Base-by-base conservation (phyloP, 2,797 vertebrate species). In the Echeneis naucrates region DNA sequence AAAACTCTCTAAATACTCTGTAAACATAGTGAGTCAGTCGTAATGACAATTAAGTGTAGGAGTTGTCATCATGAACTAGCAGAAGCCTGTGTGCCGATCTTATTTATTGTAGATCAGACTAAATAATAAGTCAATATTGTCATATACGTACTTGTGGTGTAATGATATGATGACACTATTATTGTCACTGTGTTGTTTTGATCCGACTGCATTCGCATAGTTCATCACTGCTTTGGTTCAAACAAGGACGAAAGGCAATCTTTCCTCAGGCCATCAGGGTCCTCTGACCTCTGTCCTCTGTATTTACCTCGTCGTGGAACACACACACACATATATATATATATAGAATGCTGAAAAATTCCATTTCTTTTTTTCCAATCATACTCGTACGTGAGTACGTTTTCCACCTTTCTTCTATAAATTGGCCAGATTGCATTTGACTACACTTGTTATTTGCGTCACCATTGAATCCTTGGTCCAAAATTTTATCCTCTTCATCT, bases 61-160 rank as follows among this genome's bases (percentile, higher is more conserved):
- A 73, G 69, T 59, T 71, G 68, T 69, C 53, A 26, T 77, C 69
- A 56, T 83, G 68, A 79, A 80, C 81, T 65, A 88, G 53, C 71
- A 56, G 66, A 67, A 55, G 42, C 66, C 55, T 54, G 24, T 71
- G n/a, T 57, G 44, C 38, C 65, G 40, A 17, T 54, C 42, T 64
- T 79, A 83, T 83, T 82, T 85, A 26, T 76, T 52, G 30, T 51
- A 58, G 45, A 48, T 37, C 8, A 2, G n/a, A 42, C 4, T 32
- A 16, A 56, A 51, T 54, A 59, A 68, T 33, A 35, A 40, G 23
- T 32, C 13, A n/a, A 1, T 21, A 51, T 62, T 5, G 62, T 74
- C 17, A 12, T 37, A n/a, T 48, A 12, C 33, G 45, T 42, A 54
- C 23, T 55, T 40, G 30, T 4, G 1, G 21, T 45, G 24, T 60